Evolutionary conservation across 1,140 invertebrate genomes (phyloP), one percentile per base, ranked within the genome.

Genomic region (Ctenoplectra terminalis): DNA sequence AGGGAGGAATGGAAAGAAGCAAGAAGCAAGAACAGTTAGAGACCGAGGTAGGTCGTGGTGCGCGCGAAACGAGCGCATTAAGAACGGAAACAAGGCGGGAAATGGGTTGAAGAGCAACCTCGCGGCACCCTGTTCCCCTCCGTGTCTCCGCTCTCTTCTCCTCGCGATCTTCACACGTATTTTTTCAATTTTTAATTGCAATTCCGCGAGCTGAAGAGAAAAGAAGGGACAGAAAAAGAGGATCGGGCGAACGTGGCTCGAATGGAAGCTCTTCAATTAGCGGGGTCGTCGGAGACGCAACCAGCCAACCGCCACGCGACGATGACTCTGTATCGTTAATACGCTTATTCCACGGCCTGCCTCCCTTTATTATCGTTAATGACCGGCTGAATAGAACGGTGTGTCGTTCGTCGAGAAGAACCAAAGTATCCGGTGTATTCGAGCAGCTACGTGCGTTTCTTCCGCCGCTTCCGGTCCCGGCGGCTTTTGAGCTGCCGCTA

Each of bases 191-290:
- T 37, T 80, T 73, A 73, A 80, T 73, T 73, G 70, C 67, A 7
- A 43, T 72, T 79, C 29, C n/a, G 15, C 58, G 54, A 31, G 50
- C 43, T 9, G 31, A 5, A 9, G 13, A 37, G 46, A 29, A 61
- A 29, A 37, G 11, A 9, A 15, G 40, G 40, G 17, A 26, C 6
- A 4, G 37, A 9, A 8, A 9, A n/a, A 48, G 43, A 40, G 67
- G 50, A 50, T 37, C 67, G 15, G 40, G 23, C 17, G 50, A 52
- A 37, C 34, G 34, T 31, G 43, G 4, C 26, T 37, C 69, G 69
- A 71, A 34, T 50, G 54, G 40, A 78, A 31, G 69, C 77, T 72
- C 56, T 63, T 80, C 69, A 72, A 72, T 80, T 72, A 72, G 67
- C 67, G 58, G n/a, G n/a, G 6, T 34, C 52, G 52, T 29, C 70